These are phyloP conservation scores for Leptopilina boulardi DNA, from an alignment of 1,140 invertebrate genomes.

Conservation along the genomic window DNA sequence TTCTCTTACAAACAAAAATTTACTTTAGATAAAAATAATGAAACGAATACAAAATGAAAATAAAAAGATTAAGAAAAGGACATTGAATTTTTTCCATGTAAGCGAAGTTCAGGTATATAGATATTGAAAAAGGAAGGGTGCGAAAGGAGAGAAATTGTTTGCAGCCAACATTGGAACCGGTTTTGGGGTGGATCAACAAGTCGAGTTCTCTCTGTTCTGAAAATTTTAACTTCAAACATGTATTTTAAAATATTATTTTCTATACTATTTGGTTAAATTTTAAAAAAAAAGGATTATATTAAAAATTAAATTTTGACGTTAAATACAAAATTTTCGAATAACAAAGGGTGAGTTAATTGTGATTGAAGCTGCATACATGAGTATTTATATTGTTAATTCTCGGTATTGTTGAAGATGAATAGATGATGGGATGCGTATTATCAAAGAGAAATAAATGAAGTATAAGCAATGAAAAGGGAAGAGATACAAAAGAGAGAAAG, in stretches of 20 bases:
- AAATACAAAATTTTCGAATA: no score
- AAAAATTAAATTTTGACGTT: no score
- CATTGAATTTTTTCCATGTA: conserved; percentile 19
- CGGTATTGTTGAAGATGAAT: no score
- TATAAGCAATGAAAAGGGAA: no score
- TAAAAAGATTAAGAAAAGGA: neutral
- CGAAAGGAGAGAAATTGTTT: conserved; percentile 29
- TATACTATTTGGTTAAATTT: no score
- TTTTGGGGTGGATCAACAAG: conserved; percentile 20
- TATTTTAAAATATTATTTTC: neutral
- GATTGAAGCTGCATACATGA: no score
- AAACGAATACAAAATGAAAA: neutral
- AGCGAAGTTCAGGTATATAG: conserved; percentile 4
- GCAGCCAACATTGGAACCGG: conserved; percentile 16
- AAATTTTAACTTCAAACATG: neutral
- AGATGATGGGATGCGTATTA: no score
- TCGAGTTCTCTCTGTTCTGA: neutral
- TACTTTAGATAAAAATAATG: neutral
- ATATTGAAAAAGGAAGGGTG: conserved; percentile 15
- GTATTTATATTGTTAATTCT: no score
- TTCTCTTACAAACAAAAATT: neutral
- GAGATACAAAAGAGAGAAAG: no score
- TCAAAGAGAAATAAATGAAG: no score
- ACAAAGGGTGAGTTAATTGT: no score
- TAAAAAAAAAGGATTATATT: no score